Conservation (phyloP, 2,113 vertebrate species). For the Mesoclemmys tuberculata region DNA sequence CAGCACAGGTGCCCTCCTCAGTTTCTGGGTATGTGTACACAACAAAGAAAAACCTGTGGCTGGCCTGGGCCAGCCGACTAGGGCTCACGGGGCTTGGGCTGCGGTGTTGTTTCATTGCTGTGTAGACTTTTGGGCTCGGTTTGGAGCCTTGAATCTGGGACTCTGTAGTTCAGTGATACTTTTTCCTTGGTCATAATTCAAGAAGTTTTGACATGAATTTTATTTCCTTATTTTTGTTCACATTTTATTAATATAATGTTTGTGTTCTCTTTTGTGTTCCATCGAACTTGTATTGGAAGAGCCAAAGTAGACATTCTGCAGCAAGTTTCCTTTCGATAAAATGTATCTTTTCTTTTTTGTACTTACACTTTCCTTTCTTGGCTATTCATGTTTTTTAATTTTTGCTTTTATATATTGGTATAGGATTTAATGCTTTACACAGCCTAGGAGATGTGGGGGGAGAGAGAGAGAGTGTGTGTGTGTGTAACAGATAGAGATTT, state of each 20-base stretch:
- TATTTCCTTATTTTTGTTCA: not conserved
- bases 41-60: not conserved
- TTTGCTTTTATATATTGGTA: not conserved
- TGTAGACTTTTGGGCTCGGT: not conserved
- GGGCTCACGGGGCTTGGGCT: no score
- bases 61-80: not conserved
- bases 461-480: not conserved
- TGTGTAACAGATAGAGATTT: not conserved
- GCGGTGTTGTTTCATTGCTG: not conserved
- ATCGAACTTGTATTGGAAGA: not conserved
- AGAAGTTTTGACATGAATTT: not conserved
- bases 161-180: not conserved
- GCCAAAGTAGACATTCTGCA: not conserved
- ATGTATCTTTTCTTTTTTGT: not conserved
- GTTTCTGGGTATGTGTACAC: not conserved
- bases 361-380: not conserved
- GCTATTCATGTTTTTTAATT: not conserved
- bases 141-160: not conserved
- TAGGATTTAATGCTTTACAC: not conserved
- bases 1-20: not conserved
- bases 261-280: not conserved
- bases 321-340: rapidly evolving
- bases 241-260: not conserved
- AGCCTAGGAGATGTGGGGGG: not conserved
- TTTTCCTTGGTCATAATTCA: not conserved